Percentiles rank a stretch among this genome's conserved stretches.
Conservation (phyloP, 2,888 invertebrate species). For the Apoda limacodes region DNA sequence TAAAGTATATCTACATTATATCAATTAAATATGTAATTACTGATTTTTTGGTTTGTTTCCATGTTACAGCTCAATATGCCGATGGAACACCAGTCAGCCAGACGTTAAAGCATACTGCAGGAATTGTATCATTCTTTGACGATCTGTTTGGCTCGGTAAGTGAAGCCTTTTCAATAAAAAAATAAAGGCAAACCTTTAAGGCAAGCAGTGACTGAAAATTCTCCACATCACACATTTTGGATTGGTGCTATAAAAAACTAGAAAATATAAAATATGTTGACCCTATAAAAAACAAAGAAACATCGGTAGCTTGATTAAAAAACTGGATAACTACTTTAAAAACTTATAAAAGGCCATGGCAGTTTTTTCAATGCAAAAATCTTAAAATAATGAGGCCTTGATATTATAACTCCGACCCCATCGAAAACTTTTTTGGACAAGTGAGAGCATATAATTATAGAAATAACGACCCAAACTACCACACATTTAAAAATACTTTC, state of each 20-base stretch:
- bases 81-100: no score
- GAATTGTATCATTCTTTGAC: neutral
- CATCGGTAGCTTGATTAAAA: constrained; percentile 13
- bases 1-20: no score
- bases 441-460: constrained; percentile 22
- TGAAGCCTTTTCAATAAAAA: no score
- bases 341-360: constrained; percentile 13
- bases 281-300: constrained; percentile 9
- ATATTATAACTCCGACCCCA: constrained; percentile 13
- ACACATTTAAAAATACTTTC: constrained; percentile 20
- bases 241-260: no score
- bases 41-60: no score
- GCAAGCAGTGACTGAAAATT: no score
- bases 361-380: constrained; percentile 3
- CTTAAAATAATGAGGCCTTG: constrained; percentile 10
- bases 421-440: constrained; percentile 23
- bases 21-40: no score
- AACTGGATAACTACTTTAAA: constrained; percentile 14
- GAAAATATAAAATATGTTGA: constrained; percentile 11
- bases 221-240: no score
- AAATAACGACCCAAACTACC: constrained; percentile 21
- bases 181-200: no score
- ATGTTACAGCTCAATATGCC: no score
- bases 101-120: no score
- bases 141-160: no score